Base-by-base conservation (phyloP, 2,888 invertebrate species). In the Sinodicranocentrus sp. region DNA sequence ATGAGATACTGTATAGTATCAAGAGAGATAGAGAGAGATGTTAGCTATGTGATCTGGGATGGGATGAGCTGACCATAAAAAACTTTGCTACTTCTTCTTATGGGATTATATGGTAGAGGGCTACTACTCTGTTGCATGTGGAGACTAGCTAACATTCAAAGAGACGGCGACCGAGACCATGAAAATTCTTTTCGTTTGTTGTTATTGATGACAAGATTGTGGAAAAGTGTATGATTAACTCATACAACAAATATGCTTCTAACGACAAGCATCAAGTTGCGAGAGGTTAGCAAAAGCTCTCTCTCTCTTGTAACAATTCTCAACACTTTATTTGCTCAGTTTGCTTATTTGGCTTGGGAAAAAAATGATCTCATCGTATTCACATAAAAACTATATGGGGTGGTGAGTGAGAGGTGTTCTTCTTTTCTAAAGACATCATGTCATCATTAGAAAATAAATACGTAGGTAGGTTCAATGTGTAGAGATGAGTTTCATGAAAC, bases 161-260 rank as follows among this genome's bases (percentile, higher is more conserved):
- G 28, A 17, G 15, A 33, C 10, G 17, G 17, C 63, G 63, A 63
- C 63, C 28, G 28, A 63, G 63, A 63, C 63, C 63, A 63, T 63
- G 63, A 63, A 26, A n/a, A 6, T 54, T 21, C 21, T 21, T n/a
- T n/a, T n/a, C 2, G 5, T 54, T 21, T 21, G 21, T 54, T 21
- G 5, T 21, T 17, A 21, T 54, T 54, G 70, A 70, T 54, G 70
- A 57, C 25, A 48, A 44, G 26, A 61, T 13, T 57, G 39, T 26
- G 44, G 44, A 25, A 73, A 73, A 61, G 44, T 43, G 44, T 28
- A 19, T 61, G 73, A 73, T 73, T 73, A 73, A 61, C 61, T 73
- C 73, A 61, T 61, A 57, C 33, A 43, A 73, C 61, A 73, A 73
- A 73, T 73, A 73, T 73, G 73, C 13, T 73, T 68, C 28, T 28